Evolutionary conservation across 2,113 vertebrate genomes (phyloP), one percentile per base, ranked within the genome.

Genomic region (Penelope pileata): DNA sequence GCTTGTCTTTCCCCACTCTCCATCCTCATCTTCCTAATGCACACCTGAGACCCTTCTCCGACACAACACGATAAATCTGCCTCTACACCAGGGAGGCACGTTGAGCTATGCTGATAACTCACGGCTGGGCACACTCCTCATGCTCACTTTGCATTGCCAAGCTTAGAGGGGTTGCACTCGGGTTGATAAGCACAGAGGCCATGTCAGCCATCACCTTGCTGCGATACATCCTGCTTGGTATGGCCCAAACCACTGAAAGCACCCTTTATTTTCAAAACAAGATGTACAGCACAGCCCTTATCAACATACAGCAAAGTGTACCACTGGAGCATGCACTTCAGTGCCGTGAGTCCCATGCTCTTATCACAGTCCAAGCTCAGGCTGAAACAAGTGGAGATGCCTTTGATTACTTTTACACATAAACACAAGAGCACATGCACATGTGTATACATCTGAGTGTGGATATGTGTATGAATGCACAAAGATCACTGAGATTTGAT

Each of bases 121-220:
- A 13, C 1, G 4, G 22, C 53, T 62, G n/a, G 54, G 38, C 22
- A 42, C 27, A 47, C 16, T 92, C n/a, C 81, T 66, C 76, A 29
- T 88, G 32, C 34, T 80, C 81, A 83, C 47, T 80, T 67, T 64
- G 16, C 30, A 18, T 40, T 94, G 76, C 82, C 90, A 90, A 60
- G 9, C 42, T 14, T 16, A n/a, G 67, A 66, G 22, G 58, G 42
- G 7, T 92, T 88, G 53, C 29, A 51, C 72, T 70, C 12, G n/a
- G 47, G 59, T 48, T 95, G 87, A 93, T 93, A 96, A 96, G 56
- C 26, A 53, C 38, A 59, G 64, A 81, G 72, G 18, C 60, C 36
- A 32, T 45, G 59, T 74, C 85, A 87, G 51, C 72, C 7, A 2
- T 90, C 85, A 64, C 27, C 66, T 80, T 74, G 16, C 34, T 56